Evolutionary conservation across 2,888 invertebrate species (phyloP).

Genomic region (Aphidoletes aphidimyza): DNA sequence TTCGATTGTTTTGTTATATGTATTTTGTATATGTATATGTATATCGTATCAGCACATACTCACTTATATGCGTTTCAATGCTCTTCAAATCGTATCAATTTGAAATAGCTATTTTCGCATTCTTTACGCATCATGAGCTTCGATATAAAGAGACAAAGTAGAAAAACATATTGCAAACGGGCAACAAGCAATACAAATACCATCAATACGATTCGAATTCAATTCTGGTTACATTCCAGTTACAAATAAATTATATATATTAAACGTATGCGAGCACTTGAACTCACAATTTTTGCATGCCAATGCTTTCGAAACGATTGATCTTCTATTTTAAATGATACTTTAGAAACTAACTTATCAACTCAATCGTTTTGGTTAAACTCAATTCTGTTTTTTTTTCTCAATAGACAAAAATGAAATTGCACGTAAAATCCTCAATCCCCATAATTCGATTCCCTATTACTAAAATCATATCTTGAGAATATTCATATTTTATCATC

Average conservation of each 20-base stretch:
- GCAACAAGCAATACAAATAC: neutral
- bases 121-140: conserved; percentile 11
- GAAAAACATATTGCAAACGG: neutral
- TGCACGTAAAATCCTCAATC: no score
- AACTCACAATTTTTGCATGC: neutral
- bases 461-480: conserved; percentile 6
- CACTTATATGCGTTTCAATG: neutral
- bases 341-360: conserved; percentile 16
- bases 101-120: conserved; percentile 38
- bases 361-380: neutral
- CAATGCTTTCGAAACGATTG: neutral
- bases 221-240: no score
- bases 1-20: conserved; percentile 29
- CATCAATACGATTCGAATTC: neutral
- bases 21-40: neutral
- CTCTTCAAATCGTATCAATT: conserved; percentile 46
- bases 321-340: conserved; percentile 4
- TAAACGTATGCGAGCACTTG: no score
- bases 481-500: neutral
- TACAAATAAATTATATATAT: no score
- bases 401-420: no score
- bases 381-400: no score
- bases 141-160: neutral
- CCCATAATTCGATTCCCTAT: neutral
- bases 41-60: no score